Conservation (phyloP, 2,797 vertebrate genomes). For the Scolopax rusticola region DNA sequence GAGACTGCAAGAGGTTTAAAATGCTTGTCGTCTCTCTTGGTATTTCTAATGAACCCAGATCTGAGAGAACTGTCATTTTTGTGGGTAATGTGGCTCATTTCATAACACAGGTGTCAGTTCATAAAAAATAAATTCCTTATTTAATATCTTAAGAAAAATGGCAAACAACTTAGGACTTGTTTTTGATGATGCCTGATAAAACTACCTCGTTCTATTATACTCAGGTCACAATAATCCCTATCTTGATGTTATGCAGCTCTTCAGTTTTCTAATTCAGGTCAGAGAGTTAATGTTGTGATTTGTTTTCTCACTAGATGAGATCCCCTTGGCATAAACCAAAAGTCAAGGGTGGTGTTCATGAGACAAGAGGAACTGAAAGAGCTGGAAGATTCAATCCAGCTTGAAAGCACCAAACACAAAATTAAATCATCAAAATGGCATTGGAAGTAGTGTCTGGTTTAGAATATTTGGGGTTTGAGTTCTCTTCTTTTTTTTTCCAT, state of each 20-base stretch:
- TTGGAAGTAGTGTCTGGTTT: not conserved
- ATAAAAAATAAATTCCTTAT: not conserved
- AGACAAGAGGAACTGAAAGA: not conserved
- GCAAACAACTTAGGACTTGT: accelerated
- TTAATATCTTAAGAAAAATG: not conserved
- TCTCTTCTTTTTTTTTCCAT: not conserved
- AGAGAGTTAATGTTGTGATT: not conserved
- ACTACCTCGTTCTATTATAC: not conserved
- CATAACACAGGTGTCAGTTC: not conserved
- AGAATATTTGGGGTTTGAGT: not conserved
- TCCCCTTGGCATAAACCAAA: not conserved
- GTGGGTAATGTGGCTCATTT: not conserved
- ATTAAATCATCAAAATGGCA: not conserved
- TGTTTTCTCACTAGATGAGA: not conserved
- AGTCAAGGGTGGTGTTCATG: not conserved
- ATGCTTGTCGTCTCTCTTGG: not conserved
- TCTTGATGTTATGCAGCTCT: not conserved
- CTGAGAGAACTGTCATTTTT: not conserved
- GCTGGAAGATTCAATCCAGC: not conserved
- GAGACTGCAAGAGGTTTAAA: not conserved
- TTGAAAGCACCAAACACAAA: not conserved
- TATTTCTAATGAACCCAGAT: not conserved
- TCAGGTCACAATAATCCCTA: not conserved
- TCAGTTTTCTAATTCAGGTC: not conserved
- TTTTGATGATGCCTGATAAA: not conserved